Evolutionary conservation across 2,888 invertebrate genomes (phyloP), one percentile per base, ranked within the genome.

Genomic region (Spisula subtruncata): DNA sequence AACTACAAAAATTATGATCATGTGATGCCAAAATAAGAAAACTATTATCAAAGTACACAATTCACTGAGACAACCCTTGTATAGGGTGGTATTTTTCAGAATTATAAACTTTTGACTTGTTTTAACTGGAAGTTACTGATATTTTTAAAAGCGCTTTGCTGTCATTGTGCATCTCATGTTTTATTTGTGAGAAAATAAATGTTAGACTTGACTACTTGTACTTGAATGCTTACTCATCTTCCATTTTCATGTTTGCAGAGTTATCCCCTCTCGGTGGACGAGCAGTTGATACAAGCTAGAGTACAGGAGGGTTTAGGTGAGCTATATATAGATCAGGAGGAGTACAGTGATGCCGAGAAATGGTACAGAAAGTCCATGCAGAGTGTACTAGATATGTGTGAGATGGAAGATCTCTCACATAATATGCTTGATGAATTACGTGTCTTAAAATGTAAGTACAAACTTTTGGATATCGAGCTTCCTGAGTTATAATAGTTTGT

Each of bases 231-330:
- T 51, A 51, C 1, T 12, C 41, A 51, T 16, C 48, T 48, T 12
- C 12, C 1, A 51, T 12, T 51, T 51, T 51, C 51, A 54, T 71
- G 14, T 79, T 88, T 92, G 1, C 92, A 96, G 96, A 94, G 92
- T 81, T 95, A 94, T 87, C 95, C 95, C 0, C 90, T 95, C 29
- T 91, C 89, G 14, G 90, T 91, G 29, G 91, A 92, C 18, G 93
- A 94, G 46, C 94, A 94, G 88, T 56, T 94, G 41, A 86, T 93
- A 32, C 92, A 94, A 81, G 94, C 94, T 46, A 90, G 92, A 46
- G 93, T 94, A 29, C 93, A 95, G 89, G 94, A 95, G 81, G 81
- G 86, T 66, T 89, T 95, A 12, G 96, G 94, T 14, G 91, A 92
- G 48, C 90, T 95, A 79, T 91, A 93, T 87, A 84, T 92, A 35